phyloP scores from a whole-genome alignment of 2,888 invertebrate genomes.

The Drosophila paramelanica region DNA sequence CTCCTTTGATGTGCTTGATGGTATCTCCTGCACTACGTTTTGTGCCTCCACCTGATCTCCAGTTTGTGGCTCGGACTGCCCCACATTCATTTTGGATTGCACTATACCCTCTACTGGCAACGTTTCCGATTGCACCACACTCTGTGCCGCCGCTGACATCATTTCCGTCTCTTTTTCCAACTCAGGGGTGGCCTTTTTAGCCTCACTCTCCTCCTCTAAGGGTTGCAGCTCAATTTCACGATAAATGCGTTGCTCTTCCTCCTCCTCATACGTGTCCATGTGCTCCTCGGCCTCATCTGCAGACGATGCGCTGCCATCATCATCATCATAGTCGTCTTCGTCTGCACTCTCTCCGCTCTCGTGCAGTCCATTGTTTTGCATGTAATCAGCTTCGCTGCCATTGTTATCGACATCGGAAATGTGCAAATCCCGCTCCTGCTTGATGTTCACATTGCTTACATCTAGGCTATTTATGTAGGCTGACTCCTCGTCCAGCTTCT shows the following conservation, averaged over 20 bases:
- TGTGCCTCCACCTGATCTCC: slow-evolving; percentile 1
- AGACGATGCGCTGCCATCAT: slow-evolving; percentile 54
- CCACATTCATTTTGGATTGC: neutral
- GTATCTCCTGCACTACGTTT: neutral
- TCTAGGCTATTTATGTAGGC: slow-evolving; percentile 75
- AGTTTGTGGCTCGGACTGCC: neutral
- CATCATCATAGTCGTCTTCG: slow-evolving; percentile 36
- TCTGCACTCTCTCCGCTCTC: slow-evolving; percentile 35
- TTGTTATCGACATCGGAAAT: slow-evolving; percentile 63
- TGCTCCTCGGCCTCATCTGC: slow-evolving; percentile 66
- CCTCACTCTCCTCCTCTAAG: slow-evolving; percentile 28
- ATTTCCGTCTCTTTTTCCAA: neutral
- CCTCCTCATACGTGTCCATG: slow-evolving; percentile 50
- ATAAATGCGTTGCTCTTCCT: slow-evolving; percentile 57
- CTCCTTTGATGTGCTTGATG: neutral
- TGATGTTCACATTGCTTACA: slow-evolving; percentile 77
- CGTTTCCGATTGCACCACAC: neutral
- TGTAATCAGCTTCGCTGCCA: slow-evolving; percentile 31
- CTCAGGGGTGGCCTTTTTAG: slow-evolving; percentile 3
- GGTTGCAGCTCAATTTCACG: slow-evolving; percentile 65
- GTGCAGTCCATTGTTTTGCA: slow-evolving; percentile 45
- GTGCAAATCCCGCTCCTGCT: slow-evolving; percentile 82
- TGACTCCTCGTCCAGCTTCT: slow-evolving; percentile 53
- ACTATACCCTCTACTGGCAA: neutral
- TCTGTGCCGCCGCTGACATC: neutral